Evolutionary conservation across 1,140 invertebrate species (phyloP), one percentile per base, ranked within the genome.

Genomic region (Euschistus heros): DNA sequence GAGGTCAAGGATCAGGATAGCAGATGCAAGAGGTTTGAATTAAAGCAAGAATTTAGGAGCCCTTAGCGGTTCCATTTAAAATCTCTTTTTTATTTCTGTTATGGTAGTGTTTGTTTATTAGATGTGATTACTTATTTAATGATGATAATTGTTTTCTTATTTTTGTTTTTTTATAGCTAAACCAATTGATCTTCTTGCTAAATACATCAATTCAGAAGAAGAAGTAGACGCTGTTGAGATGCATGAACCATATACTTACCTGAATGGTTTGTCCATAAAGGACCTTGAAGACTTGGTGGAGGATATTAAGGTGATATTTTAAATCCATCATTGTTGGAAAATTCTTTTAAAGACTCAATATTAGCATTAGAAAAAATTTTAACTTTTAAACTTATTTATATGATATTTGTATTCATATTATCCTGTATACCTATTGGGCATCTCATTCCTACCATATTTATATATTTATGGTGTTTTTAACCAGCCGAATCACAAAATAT

Each of bases 271-370:
- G 27, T 87, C 89, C 6, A 84, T 92, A 10, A 85, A 88, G 68
- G 96, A 99, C 76, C 79, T 99, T n/a, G 97, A 99, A 75, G 97
- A 99, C 78, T 77, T 99, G 0, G 79, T 98, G 5, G 95, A 93
- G 71, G 97, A 99, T 76, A 99, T 99, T 66, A 93, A 94, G 77
- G 83, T 86, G 26, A 80, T 14, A 26, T 37, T 37, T 37, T 10
- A 10, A 37, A 37, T 37, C 10, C 33, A 6, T 10, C 1, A 37
- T 37, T 6, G 5, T 37, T 37, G 10, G 13, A 37, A 10, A 1
- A 37, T 6, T 37, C 6, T 37, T 37, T 37, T 37, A 37, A 30
- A n/a, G 2, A 30, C 27, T 30, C 27, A 30, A 7, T 30, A 7
- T 30, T n/a, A n/a, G n/a, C n/a, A n/a, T n/a, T n/a, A n/a, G n/a